Conservation (phyloP, 2,797 vertebrate species). For the Calcarius lapponicus region DNA sequence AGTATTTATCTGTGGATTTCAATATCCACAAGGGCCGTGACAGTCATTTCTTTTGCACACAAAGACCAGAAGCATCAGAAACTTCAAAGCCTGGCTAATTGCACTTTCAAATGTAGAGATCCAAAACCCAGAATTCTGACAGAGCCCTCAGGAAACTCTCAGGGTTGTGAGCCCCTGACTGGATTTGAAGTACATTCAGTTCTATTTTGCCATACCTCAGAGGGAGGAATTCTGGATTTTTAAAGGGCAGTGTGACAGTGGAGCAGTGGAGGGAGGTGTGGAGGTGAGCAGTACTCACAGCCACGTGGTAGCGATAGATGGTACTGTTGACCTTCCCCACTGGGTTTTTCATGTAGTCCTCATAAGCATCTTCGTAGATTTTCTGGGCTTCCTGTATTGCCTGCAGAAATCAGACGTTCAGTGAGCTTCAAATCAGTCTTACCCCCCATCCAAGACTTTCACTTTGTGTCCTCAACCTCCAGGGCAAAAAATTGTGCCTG, state of each 20-base stretch:
- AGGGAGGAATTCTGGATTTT: neutral
- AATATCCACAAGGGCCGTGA: neutral
- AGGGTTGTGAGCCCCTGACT: neutral
- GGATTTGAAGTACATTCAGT: neutral
- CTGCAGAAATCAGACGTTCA: slow-evolving; percentile 72
- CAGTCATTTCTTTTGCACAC: neutral
- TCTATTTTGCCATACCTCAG: neutral
- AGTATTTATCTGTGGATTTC: neutral
- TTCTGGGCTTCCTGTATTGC: slow-evolving; percentile 86
- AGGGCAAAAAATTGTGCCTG: neutral
- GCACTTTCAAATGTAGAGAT: neutral
- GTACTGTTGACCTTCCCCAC: slow-evolving; percentile 76
- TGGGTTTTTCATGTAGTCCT: slow-evolving; percentile 68
- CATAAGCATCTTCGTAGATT: slow-evolving; percentile 83
- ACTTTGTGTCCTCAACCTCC: neutral
- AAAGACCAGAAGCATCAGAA: neutral
- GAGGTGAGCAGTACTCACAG: slow-evolving; percentile 78
- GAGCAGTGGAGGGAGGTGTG: neutral
- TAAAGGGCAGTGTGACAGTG: neutral
- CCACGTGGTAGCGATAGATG: slow-evolving; percentile 79
- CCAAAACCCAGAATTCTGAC: neutral
- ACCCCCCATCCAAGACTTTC: neutral
- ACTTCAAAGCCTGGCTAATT: neutral
- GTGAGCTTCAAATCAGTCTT: neutral
- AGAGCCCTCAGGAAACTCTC: neutral